phyloP scores from a whole-genome alignment of 2,113 vertebrate genomes.

The Psettodes erumei region DNA sequence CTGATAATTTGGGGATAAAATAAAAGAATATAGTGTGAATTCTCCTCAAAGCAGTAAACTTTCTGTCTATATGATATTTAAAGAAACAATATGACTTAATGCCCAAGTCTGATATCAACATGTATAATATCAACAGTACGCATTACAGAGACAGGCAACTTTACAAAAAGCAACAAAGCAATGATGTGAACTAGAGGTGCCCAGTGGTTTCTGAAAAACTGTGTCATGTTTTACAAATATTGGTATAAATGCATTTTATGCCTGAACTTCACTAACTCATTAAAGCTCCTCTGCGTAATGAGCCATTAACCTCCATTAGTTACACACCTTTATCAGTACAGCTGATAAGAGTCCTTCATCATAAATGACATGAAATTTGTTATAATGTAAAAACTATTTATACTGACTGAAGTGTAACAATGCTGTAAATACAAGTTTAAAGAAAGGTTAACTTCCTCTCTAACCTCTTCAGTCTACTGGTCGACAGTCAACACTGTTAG shows the following conservation, averaged over 20 bases:
- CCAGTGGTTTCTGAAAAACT: slow-evolving; percentile 15
- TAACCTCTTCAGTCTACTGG: too few relatives aligned
- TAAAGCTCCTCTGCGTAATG: background rate
- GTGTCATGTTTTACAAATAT: background rate
- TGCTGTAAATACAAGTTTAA: too few relatives aligned
- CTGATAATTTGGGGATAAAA: too few relatives aligned
- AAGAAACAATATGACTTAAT: background rate
- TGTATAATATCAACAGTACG: slow-evolving; percentile 54
- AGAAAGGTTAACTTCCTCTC: too few relatives aligned
- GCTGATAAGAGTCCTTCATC: too few relatives aligned
- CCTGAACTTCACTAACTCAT: background rate
- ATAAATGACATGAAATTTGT: background rate
- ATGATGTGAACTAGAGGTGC: slow-evolving; percentile 49
- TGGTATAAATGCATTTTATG: background rate
- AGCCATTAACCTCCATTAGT: background rate
- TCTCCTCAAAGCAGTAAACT: background rate
- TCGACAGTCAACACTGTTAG: background rate
- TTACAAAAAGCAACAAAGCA: slow-evolving; percentile 55
- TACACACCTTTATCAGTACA: too few relatives aligned
- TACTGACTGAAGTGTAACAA: background rate
- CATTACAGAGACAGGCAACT: slow-evolving; percentile 48
- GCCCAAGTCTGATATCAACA: slow-evolving; percentile 65
- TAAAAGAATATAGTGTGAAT: too few relatives aligned
- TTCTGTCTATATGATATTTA: background rate
- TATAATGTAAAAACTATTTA: background rate